Evolutionary conservation across 2,113 vertebrate species (phyloP).

Genomic region (Mormoops blainvillei): DNA sequence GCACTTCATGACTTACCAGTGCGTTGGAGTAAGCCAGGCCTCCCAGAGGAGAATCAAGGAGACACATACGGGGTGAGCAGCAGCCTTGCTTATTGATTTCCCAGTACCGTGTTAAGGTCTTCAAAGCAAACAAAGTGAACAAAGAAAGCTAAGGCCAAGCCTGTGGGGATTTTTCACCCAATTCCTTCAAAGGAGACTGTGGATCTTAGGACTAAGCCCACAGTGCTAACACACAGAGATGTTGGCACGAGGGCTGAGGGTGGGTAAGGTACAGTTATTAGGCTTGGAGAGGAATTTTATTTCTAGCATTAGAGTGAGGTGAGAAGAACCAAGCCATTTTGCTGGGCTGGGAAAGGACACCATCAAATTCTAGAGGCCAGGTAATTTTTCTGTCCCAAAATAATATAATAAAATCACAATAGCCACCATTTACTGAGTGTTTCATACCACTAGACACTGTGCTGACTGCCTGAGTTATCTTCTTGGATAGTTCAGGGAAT

Average conservation of each 20-base stretch:
- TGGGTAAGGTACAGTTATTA: neutral
- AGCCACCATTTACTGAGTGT: neutral
- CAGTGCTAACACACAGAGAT: neutral
- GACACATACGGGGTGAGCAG: neutral
- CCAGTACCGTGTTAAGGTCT: neutral
- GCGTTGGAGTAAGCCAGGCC: neutral
- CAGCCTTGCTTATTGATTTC: constrained; percentile 39
- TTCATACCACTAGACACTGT: neutral
- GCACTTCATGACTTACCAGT: neutral
- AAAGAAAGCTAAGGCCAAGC: constrained; percentile 36
- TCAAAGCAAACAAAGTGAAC: constrained; percentile 62
- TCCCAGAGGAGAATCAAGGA: constrained; percentile 22
- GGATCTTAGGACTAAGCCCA: neutral
- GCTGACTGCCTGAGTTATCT: neutral
- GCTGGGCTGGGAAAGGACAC: neutral
- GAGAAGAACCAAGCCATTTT: neutral
- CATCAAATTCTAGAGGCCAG: neutral
- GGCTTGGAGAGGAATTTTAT: neutral
- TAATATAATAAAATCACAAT: neutral
- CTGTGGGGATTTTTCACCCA: neutral
- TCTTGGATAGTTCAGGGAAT: neutral
- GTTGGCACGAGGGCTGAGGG: neutral
- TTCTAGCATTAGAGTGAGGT: neutral
- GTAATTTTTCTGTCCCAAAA: neutral
- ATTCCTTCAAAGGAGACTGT: neutral